Base-by-base conservation (phyloP, 2,888 invertebrate species). In the Oligia strigilis region DNA sequence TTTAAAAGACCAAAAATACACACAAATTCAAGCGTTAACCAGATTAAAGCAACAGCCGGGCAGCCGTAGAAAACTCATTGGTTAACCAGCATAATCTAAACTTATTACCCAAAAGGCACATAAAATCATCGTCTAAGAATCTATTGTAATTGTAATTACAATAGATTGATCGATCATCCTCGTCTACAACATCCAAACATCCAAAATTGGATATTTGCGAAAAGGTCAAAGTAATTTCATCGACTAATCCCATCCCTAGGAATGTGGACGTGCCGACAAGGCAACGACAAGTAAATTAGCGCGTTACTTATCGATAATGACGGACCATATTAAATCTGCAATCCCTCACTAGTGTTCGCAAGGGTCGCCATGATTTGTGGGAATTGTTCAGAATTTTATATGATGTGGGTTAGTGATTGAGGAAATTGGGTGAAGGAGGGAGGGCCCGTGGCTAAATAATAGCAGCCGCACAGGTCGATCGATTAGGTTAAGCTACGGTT, bases 241-340 rank as follows among this genome's bases (percentile, higher is more conserved):
- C 84, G 85, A 87, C 79, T 78, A 84, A 82, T 83, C 83, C 67
- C 86, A 86, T 82, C 88, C 80, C 87, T 88, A 89, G 84, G 88
- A 85, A 89, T 90, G 87, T 80, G 64, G 85, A 81, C 84, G 84
- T 82, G 87, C 82, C 87, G 90, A 83, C 89, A 84, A 84, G 72
- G 64, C 82, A 85, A 77, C 82, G 88, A 92, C 93, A 93, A 93
- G 92, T 92, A 94, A 95, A 95, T 95, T 94, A 95, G 95, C 93
- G 95, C 96, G 95, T 95, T 93, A 94, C 95, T 93, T 93, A 96
- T 96, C 93, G 93, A 93, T 96, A 96, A 96, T 95, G 92, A 94
- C 92, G 91, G 92, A 92, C 93, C 93, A 93, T 90, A 93, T 93
- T 93, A 92, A 94, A 93, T 91, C 88, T 89, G 89, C 92, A 88